Evolutionary conservation across 2,888 invertebrate genomes (phyloP), one percentile per base, ranked within the genome.

Genomic region (Melanargia galathea): DNA sequence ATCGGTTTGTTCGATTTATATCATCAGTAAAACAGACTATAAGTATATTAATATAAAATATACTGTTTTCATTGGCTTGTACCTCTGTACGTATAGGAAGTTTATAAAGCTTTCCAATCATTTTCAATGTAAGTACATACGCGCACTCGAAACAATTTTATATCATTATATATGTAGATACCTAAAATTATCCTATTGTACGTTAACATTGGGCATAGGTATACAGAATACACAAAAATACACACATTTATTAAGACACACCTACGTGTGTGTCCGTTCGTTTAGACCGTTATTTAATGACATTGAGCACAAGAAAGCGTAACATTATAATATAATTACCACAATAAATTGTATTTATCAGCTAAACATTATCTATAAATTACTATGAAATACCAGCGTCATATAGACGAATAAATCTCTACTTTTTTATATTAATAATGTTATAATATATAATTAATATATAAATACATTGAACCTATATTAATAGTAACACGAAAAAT

Each of bases 231-330:
- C 48, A 49, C 24, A 16, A n/a, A n/a, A n/a, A n/a, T n/a, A n/a
- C n/a, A n/a, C n/a, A n/a, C n/a, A 26, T 26, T 26, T 26, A 26
- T 26, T 5, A 5, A 26, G 3, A 26, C 26, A 1, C 6, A 26
- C 0, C 26, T 26, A 26, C 0, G 4, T 26, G 3, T 26, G 26
- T 46, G 60, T 63, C 57, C 35, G 30, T 45, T 63, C 24, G 46
- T 58, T 87, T 89, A 88, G 89, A 89, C 89, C 89, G 88, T 83
- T 83, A 80, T 76, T 73, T 63, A 66, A 65, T 63, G 82, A 87
- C 85, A 84, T 91, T 91, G 90, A 91, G 90, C 90, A 90, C 84
- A 78, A 82, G 81, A 79, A 91, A 90, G 90, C 90, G 85, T 89
- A 87, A 79, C 77, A 75, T 76, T 77, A 74, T 74, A 76, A 75